Evolutionary conservation across 2,797 vertebrate genomes (phyloP).

Genomic region (Parotocinclus haroldoi): DNA sequence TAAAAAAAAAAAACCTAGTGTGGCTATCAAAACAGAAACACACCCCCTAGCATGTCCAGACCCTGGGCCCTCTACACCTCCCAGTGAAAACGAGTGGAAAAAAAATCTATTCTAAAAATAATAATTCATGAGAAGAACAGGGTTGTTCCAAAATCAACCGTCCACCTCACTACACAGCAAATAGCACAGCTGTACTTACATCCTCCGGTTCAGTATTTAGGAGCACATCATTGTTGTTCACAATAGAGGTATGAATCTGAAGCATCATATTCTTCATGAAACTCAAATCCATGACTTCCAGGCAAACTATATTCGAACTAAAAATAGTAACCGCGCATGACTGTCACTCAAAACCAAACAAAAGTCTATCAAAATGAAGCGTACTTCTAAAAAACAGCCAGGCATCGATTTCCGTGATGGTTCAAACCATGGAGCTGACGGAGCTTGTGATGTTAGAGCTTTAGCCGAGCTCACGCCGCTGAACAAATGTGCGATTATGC

Average conservation of each 20-base stretch:
- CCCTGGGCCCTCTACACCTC: too few relatives aligned
- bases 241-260: conserved; percentile 62
- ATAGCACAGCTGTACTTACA: conserved; percentile 60
- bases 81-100: too few relatives aligned
- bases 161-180: too few relatives aligned
- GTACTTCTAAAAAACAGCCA: not conserved
- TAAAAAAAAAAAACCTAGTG: too few relatives aligned
- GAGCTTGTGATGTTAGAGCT: conserved; percentile 29
- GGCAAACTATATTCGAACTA: not conserved
- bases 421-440: conserved; percentile 11
- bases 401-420: not conserved
- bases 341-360: too few relatives aligned
- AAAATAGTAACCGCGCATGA: too few relatives aligned
- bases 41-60: too few relatives aligned
- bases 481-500: conserved; percentile 51
- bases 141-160: too few relatives aligned
- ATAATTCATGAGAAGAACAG: too few relatives aligned
- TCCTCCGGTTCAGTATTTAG: conserved; percentile 43
- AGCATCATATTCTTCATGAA: conserved; percentile 59
- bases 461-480: conserved; percentile 26
- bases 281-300: conserved; percentile 61
- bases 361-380: not conserved
- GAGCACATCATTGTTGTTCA: conserved; percentile 53
- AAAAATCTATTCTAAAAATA: too few relatives aligned
- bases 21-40: too few relatives aligned